phyloP scores from a whole-genome alignment of 2,113 vertebrate genomes.

The Lethenteron reissneri region DNA sequence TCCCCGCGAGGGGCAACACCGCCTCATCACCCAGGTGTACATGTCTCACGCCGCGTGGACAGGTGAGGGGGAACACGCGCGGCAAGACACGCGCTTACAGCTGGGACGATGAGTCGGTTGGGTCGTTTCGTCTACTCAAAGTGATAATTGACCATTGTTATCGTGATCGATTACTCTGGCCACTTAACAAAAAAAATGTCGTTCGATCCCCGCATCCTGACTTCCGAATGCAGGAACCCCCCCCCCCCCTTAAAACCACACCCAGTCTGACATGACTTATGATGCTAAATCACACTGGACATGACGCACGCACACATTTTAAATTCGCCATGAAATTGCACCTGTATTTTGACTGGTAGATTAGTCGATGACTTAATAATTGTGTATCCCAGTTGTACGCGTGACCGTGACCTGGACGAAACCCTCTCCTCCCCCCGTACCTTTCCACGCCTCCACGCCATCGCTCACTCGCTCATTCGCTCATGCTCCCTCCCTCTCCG shows the following conservation, averaged over 20 bases:
- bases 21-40: slow-evolving; percentile 88
- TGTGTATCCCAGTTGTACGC: background rate
- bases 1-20: slow-evolving; percentile 56
- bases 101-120: background rate
- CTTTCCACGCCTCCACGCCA: background rate
- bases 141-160: background rate
- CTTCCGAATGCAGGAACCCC: background rate
- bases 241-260: background rate
- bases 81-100: background rate
- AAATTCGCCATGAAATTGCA: slow-evolving; percentile 8
- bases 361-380: slow-evolving; percentile 1
- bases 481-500: background rate
- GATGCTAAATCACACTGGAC: too few species aligned
- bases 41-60: slow-evolving; percentile 88
- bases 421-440: background rate
- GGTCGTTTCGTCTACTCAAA: background rate
- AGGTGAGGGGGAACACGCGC: slow-evolving; percentile 24
- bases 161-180: background rate
- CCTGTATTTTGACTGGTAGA: background rate
- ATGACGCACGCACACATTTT: background rate
- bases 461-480: background rate
- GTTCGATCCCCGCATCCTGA: background rate
- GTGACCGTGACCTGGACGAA: background rate
- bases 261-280: too few species aligned
- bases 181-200: background rate